These are phyloP conservation scores for Tetraodon nigroviridis DNA, from an alignment of 2,113 vertebrate species.

Conservation along the genomic window DNA sequence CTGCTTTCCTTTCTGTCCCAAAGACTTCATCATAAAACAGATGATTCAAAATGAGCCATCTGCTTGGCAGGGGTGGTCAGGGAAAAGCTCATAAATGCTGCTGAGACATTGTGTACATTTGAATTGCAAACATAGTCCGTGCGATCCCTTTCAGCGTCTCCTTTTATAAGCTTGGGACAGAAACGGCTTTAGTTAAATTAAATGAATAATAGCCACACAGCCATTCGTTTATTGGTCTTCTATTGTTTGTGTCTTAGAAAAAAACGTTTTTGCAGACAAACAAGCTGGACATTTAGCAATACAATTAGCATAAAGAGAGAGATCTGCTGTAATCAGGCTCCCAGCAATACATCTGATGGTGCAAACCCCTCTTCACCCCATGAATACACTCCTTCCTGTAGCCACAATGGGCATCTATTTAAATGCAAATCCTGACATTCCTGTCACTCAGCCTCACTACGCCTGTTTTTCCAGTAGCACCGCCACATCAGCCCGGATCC, in stretches of 20 bases:
- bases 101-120: constrained; percentile 18
- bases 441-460: constrained; percentile 52
- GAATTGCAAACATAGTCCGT: constrained; percentile 39
- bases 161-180: constrained; percentile 19
- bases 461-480: constrained; percentile 40
- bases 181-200: constrained; percentile 30
- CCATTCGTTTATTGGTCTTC: constrained; percentile 12
- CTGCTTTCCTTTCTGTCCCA: constrained; percentile 12
- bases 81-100: constrained; percentile 32
- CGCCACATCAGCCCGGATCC: constrained; percentile 43
- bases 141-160: constrained; percentile 27
- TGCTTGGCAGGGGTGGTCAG: constrained; percentile 11
- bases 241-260: constrained; percentile 13
- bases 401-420: constrained; percentile 71
- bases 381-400: constrained; percentile 51
- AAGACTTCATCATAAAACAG: constrained; percentile 30
- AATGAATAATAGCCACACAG: background rate
- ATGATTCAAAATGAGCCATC: constrained; percentile 38
- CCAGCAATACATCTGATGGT: constrained; percentile 38
- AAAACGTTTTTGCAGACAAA: constrained; percentile 6
- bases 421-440: constrained; percentile 80
- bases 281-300: constrained; percentile 43
- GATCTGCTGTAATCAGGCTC: constrained; percentile 55
- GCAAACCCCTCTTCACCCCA: constrained; percentile 47
- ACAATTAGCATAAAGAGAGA: constrained; percentile 47